A percentile compares a stretch with the other conserved stretches of the same genome.
Conservation (phyloP, 2,113 vertebrate genomes). For the Tretioscincus oriximinensis region DNA sequence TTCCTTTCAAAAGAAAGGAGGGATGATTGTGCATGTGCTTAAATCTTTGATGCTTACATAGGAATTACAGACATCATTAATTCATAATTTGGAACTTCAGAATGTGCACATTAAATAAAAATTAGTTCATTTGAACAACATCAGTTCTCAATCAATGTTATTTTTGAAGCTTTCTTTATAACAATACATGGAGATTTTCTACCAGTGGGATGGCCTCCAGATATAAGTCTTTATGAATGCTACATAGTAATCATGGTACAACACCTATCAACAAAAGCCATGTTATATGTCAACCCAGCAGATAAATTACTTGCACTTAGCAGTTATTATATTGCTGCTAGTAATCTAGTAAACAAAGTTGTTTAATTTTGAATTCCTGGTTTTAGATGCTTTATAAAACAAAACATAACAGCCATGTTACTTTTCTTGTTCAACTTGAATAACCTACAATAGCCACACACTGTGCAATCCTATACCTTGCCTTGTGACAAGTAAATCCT, state of each 20-base stretch:
- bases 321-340: background rate
- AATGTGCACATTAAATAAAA: background rate
- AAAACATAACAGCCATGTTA: background rate
- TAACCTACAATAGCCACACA: background rate
- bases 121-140: background rate
- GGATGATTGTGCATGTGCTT: background rate
- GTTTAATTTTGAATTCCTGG: background rate
- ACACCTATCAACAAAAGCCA: background rate
- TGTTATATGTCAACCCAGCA: background rate
- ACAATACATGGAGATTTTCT: no score
- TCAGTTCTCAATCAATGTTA: background rate
- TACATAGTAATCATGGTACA: background rate
- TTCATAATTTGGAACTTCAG: background rate
- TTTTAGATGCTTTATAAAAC: slow-evolving; percentile 1
- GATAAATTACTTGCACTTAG: no score
- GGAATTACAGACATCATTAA: no score
- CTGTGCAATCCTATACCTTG: background rate
- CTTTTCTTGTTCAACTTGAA: background rate
- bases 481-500: background rate
- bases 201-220: background rate
- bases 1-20: background rate
- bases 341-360: background rate
- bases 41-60: no score
- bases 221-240: background rate
- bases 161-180: background rate